Evolutionary conservation across 2,113 vertebrate species (phyloP).

Genomic region (Urocolius indicus): DNA sequence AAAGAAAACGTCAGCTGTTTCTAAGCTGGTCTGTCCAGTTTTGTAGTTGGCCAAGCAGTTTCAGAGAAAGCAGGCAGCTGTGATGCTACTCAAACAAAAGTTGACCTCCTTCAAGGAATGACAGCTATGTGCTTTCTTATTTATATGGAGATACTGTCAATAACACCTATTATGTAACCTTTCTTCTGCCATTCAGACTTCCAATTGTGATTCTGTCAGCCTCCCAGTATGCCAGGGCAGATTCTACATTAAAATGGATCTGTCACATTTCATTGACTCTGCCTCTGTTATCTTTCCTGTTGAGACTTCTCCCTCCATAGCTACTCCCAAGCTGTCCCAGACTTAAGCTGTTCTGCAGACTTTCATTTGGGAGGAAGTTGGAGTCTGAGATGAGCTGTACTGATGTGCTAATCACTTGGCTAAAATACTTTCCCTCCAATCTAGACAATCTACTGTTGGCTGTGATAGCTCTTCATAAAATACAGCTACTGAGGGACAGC

Average conservation of each 20-base stretch:
- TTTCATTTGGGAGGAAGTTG: neutral
- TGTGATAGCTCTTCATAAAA: neutral
- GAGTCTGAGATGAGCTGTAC: neutral
- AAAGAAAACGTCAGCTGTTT: neutral
- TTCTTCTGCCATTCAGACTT: neutral
- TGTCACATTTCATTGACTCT: neutral
- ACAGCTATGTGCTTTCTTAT: neutral
- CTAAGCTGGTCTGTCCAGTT: slow-evolving; percentile 24
- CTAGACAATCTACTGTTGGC: neutral
- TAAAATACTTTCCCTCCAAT: neutral
- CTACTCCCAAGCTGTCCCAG: neutral
- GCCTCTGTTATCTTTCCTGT: neutral
- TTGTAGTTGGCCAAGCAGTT: neutral
- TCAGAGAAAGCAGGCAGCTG: neutral
- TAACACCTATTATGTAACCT: neutral
- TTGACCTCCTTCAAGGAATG: neutral
- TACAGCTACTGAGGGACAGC: neutral
- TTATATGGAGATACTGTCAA: neutral
- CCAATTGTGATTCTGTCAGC: neutral
- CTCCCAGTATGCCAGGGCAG: neutral
- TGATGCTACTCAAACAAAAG: neutral
- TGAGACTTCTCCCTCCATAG: neutral
- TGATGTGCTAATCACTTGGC: neutral
- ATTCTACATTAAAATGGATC: neutral
- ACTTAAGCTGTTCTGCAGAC: neutral